Conservation (phyloP, 2,888 invertebrate genomes). For the Eudemis profundana region DNA sequence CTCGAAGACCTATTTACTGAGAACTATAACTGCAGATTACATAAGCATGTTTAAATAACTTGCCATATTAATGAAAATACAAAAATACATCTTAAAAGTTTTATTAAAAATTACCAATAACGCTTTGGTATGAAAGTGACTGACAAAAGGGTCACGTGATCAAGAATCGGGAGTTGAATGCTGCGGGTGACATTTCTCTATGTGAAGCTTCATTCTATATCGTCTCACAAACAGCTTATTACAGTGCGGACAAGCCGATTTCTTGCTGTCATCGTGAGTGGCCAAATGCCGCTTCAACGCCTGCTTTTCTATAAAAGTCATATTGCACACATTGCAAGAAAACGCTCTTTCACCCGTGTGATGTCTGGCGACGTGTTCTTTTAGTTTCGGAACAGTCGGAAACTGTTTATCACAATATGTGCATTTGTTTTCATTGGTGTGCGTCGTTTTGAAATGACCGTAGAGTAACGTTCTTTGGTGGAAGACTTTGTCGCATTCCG, state of each 20-base stretch:
- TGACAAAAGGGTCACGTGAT: too few relatives aligned
- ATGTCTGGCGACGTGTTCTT: constrained; percentile 20
- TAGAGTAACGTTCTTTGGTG: constrained; percentile 27
- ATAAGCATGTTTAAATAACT: too few relatives aligned
- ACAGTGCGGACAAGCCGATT: constrained; percentile 19
- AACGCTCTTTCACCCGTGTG: constrained; percentile 41
- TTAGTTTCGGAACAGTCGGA: constrained; percentile 11
- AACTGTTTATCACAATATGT: constrained; percentile 40
- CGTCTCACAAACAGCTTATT: constrained; percentile 23
- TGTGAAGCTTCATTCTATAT: constrained; percentile 22
- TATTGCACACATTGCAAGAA: constrained; percentile 35
- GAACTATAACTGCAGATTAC: too few relatives aligned
- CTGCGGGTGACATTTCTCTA: constrained; percentile 31
- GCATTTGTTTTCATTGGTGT: constrained; percentile 44
- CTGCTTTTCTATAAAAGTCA: constrained; percentile 23
- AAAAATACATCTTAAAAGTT: too few relatives aligned
- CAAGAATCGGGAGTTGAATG: too few relatives aligned
- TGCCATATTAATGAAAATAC: too few relatives aligned
- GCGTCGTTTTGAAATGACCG: constrained; percentile 40
- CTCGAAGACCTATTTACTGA: too few relatives aligned
- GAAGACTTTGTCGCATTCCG: constrained; percentile 41
- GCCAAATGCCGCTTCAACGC: constrained; percentile 22
- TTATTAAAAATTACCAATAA: neutral
- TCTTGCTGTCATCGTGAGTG: constrained; percentile 35
- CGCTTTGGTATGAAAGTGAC: neutral